phyloP scores from a whole-genome alignment of 2,113 vertebrate genomes.

The Irena cyanogastra region DNA sequence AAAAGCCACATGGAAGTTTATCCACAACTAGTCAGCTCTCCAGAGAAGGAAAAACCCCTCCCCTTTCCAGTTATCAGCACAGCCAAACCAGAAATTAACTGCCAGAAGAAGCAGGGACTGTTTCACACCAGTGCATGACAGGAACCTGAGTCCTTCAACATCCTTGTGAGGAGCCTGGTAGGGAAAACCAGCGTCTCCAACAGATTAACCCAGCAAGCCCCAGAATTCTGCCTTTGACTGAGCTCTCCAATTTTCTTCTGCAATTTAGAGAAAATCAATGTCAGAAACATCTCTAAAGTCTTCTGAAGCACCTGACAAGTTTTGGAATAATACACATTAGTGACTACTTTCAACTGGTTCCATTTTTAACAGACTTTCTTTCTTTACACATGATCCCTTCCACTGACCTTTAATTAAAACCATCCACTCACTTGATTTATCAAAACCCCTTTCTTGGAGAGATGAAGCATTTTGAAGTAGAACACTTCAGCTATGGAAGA shows the following conservation, averaged over 20 bases:
- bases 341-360: neutral
- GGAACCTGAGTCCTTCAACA: neutral
- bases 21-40: neutral
- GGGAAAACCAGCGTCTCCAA: neutral
- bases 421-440: neutral
- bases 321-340: neutral
- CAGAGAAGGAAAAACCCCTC: neutral
- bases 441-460: neutral
- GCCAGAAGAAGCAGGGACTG: neutral
- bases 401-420: neutral
- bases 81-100: neutral
- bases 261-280: neutral
- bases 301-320: neutral
- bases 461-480: neutral
- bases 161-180: neutral
- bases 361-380: neutral
- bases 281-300: neutral
- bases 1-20: constrained; percentile 40
- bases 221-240: neutral
- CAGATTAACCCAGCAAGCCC: neutral
- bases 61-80: neutral
- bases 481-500: neutral
- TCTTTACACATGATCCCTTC: neutral
- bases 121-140: neutral
- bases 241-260: neutral